phyloP scores from a whole-genome alignment of 2,113 vertebrate species.

The Potamarius usumacintae region DNA sequence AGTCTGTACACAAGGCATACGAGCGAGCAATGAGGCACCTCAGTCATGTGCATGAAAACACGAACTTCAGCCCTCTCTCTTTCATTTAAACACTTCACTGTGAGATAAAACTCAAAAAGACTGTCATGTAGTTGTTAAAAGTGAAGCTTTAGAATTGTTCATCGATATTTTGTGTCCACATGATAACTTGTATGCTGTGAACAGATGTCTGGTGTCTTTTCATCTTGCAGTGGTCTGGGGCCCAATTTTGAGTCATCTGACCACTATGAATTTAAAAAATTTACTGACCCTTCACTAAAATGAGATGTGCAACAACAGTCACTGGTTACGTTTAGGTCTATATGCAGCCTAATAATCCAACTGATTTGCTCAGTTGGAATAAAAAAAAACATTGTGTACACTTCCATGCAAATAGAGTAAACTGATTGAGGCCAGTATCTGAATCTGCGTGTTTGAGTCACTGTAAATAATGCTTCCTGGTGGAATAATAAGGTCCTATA shows the following conservation, averaged over 20 bases:
- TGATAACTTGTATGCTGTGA: neutral
- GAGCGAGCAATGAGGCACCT: constrained; percentile 92
- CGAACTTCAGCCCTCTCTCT: constrained; percentile 83
- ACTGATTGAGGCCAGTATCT: neutral
- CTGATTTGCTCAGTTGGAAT: neutral
- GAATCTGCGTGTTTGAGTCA: neutral
- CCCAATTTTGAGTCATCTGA: neutral
- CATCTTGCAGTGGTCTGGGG: neutral
- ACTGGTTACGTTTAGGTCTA: neutral
- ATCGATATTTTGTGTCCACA: neutral
- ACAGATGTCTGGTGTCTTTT: neutral
- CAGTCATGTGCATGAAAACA: constrained; percentile 85
- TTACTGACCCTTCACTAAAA: neutral
- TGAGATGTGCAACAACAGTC: neutral
- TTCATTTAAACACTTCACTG: constrained; percentile 77
- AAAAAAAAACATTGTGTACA: neutral
- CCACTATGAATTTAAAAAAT: neutral
- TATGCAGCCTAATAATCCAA: neutral
- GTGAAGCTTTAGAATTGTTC: constrained; percentile 1
- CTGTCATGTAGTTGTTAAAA: constrained; percentile 9
- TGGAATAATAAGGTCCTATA: neutral
- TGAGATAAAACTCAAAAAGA: constrained; percentile 8
- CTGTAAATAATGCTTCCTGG: neutral
- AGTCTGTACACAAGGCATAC: constrained; percentile 94
- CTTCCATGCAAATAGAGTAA: neutral